A percentile compares a stretch with the other conserved stretches of the same genome.
Conservation (phyloP, 2,113 vertebrate species). For the Microcebus lehilahytsara region DNA sequence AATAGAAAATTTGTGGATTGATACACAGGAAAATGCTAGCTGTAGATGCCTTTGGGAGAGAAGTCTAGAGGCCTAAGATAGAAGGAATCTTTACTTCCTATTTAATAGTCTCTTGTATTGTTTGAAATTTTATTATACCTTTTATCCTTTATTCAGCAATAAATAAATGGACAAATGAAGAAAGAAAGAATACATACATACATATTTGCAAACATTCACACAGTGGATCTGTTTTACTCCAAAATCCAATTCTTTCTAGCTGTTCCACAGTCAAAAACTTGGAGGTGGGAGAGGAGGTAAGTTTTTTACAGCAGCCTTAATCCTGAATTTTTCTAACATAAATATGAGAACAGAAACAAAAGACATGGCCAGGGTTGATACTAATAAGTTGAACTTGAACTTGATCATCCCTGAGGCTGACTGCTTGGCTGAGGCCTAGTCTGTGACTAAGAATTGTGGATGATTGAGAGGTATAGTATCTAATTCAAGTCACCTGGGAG, state of each 20-base stretch:
- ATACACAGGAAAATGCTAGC: not conserved
- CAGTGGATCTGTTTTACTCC: not conserved
- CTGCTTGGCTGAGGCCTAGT: not conserved
- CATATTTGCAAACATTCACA: not conserved
- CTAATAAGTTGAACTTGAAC: conserved; percentile 37
- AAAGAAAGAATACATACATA: not conserved
- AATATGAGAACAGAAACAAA: not conserved
- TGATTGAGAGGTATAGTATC: not conserved
- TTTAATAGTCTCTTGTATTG: not conserved
- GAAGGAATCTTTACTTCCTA: not conserved
- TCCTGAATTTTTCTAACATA: not conserved
- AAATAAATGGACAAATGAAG: not conserved
- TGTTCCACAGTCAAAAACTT: not conserved
- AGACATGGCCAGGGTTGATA: not conserved
- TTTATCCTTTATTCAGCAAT: not conserved
- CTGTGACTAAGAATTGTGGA: conserved; percentile 11
- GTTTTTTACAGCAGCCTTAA: not conserved
- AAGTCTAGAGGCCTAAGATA: not conserved
- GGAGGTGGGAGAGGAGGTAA: not conserved
- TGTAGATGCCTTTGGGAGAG: not conserved
- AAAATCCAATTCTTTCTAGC: not conserved
- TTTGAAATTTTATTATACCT: not conserved
- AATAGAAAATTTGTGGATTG: not conserved
- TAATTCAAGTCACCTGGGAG: not conserved
- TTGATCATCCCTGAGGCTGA: not conserved